Base-by-base conservation (phyloP, 2,113 vertebrate genomes). In the Neogobius melanostomus region DNA sequence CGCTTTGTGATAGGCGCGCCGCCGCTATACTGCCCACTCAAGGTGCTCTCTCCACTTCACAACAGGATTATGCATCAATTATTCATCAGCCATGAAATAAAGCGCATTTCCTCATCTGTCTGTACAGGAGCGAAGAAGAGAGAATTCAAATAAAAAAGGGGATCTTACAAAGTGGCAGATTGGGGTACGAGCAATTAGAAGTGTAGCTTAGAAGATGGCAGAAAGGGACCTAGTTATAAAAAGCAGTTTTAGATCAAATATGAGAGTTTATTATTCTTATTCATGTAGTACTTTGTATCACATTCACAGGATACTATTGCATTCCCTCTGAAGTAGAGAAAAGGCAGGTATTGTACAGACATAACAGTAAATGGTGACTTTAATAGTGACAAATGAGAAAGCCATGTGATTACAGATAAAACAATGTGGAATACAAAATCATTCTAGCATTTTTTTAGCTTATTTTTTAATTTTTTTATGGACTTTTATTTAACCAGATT, bases 81-180 rank as follows among this genome's bases (percentile, higher is more conserved):
- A 91, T 93, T 92, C 85, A 93, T 42, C 68, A 36, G 64, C 62
- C 64, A 75, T 80, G 71, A 85, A 86, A 89, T 86, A 89, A 87
- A 85, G 84, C 72, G 71, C 77, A 84, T 86, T 85, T 75, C 77
- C 47, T 87, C 65, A 17, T 79, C 70, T 66, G 56, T 83, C 66
- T 76, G 62, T 74, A 63, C 69, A 67, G 71, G 60, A 75, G 68
- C 74, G 28, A 36, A 36, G 75, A 75, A 82, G 71, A 74, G 67
- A 74, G 85, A 84, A 85, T 74, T 66, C 65, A 14, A 81, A 85
- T 85, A 72, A 36, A 80, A 80, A 68, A 62, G 64, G 47, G n/a
- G 10, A 21, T 6, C 42, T 70, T 17, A 47, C 44, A 48, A 77
- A 51, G 52, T 46, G 61, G 49, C 50, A 2, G 52, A 56, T 77